Evolutionary conservation across 92 coral and sea anemone species (phyloP).

Genomic region (Phenganax subtilis): DNA sequence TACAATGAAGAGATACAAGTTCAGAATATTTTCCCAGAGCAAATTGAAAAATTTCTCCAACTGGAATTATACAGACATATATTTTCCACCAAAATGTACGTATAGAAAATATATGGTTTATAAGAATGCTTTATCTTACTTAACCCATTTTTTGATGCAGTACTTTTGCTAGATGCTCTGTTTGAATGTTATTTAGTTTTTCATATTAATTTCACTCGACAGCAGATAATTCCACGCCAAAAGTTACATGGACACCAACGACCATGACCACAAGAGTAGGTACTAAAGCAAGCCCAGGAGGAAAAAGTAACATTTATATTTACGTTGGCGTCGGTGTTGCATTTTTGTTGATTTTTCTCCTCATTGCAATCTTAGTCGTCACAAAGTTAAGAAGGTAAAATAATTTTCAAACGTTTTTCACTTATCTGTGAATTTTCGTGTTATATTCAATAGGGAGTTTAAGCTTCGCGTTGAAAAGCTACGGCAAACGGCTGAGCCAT

Average conservation of each 20-base stretch:
- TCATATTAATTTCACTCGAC: too few relatives aligned
- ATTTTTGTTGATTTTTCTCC: neutral
- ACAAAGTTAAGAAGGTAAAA: constrained; percentile 4
- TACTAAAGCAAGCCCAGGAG: neutral
- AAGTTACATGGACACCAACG: neutral
- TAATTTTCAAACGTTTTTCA: neutral
- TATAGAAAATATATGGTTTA: too few relatives aligned
- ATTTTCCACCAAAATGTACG: too few relatives aligned
- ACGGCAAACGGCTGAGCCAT: too few relatives aligned
- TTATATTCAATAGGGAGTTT: neutral
- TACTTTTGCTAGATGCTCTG: too few relatives aligned
- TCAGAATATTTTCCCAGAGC: constrained; percentile 13
- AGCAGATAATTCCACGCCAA: too few relatives aligned
- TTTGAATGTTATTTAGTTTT: too few relatives aligned
- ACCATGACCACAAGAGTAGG: neutral
- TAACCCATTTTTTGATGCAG: too few relatives aligned
- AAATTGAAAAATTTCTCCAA: too few relatives aligned
- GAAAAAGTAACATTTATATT: neutral
- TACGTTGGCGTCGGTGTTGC: constrained; percentile 1
- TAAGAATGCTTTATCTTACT: too few relatives aligned
- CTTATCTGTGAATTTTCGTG: neutral
- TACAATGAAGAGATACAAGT: neutral
- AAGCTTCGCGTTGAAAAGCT: neutral
- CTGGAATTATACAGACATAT: too few relatives aligned
- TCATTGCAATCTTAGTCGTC: neutral